Conservation (phyloP, 2,888 invertebrate species). For the Drosophila neutralis region DNA sequence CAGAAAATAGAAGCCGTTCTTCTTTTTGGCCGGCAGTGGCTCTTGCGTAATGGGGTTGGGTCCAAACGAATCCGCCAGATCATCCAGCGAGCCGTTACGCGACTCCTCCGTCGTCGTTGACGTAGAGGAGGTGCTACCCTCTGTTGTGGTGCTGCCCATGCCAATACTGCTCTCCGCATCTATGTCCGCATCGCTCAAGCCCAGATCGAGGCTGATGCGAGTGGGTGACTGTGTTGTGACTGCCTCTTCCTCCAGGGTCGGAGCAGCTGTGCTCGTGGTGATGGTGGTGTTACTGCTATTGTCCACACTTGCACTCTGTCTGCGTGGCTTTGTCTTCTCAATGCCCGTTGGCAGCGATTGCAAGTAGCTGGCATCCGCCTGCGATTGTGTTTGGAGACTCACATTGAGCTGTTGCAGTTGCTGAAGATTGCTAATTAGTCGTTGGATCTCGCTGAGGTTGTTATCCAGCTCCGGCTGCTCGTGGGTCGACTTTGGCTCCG, state of each 20-base stretch:
- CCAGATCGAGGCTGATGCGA: constrained; percentile 74
- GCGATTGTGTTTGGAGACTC: constrained; percentile 76
- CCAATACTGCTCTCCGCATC: constrained; percentile 22
- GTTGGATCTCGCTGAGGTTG: constrained; percentile 85
- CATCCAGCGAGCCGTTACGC: constrained; percentile 84
- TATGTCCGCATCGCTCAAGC: constrained; percentile 49
- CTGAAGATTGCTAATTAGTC: constrained; percentile 85
- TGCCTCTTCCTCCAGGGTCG: constrained; percentile 2
- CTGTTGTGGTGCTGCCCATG: constrained; percentile 37
- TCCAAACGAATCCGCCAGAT: constrained; percentile 91
- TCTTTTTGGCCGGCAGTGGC: constrained; percentile 87
- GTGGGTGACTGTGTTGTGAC: constrained; percentile 70
- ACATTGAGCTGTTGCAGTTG: constrained; percentile 81
- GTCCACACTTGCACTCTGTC: constrained; percentile 35
- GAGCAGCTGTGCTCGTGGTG: constrained; percentile 7
- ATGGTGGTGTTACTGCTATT: constrained; percentile 18
- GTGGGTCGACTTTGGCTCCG: not conserved
- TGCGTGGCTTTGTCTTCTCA: constrained; percentile 54
- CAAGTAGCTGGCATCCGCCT: constrained; percentile 75
- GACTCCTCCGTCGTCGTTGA: constrained; percentile 80
- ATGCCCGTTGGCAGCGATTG: constrained; percentile 66
- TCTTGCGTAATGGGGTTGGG: constrained; percentile 86
- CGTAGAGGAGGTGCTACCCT: constrained; percentile 46
- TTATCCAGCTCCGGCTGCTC: constrained; percentile 80
- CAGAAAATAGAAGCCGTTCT: constrained; percentile 93